Evolutionary conservation across 2,888 invertebrate genomes (phyloP).

Genomic region (Sesia apiformis): DNA sequence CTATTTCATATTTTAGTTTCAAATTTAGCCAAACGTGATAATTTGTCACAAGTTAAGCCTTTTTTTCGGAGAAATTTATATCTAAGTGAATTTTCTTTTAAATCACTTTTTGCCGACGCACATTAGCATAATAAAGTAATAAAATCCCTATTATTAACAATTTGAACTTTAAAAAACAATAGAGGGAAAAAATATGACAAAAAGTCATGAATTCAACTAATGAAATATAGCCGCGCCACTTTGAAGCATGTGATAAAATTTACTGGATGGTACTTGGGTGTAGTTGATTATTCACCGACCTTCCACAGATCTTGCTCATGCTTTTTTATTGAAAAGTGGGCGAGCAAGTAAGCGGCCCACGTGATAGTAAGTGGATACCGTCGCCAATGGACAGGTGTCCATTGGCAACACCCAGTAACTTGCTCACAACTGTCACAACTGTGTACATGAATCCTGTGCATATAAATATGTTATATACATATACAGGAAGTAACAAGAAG

Average conservation of each 20-base stretch:
- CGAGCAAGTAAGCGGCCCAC: background rate
- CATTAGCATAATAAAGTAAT: background rate
- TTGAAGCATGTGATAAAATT: background rate
- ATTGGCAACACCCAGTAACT: too few relatives aligned
- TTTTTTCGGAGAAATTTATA: too few relatives aligned
- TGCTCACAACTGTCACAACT: too few relatives aligned
- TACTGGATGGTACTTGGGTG: background rate
- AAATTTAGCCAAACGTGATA: too few relatives aligned
- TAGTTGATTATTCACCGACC: background rate
- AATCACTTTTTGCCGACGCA: too few relatives aligned
- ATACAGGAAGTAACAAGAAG: too few relatives aligned
- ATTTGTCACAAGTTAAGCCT: too few relatives aligned
- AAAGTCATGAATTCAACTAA: slow-evolving; percentile 9
- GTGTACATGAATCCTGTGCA: too few relatives aligned
- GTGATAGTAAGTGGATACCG: slow-evolving; percentile 2
- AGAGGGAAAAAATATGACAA: slow-evolving; percentile 3
- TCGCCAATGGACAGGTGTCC: background rate
- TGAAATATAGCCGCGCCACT: slow-evolving; percentile 7
- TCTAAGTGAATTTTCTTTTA: too few relatives aligned
- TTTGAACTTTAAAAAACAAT: background rate
- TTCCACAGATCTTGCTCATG: background rate
- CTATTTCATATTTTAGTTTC: too few relatives aligned
- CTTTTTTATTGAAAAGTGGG: background rate
- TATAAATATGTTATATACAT: too few relatives aligned
- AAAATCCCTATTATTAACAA: background rate